These are phyloP conservation scores for Aromia moschata DNA, from an alignment of 2,888 invertebrate genomes.

Conservation along the genomic window DNA sequence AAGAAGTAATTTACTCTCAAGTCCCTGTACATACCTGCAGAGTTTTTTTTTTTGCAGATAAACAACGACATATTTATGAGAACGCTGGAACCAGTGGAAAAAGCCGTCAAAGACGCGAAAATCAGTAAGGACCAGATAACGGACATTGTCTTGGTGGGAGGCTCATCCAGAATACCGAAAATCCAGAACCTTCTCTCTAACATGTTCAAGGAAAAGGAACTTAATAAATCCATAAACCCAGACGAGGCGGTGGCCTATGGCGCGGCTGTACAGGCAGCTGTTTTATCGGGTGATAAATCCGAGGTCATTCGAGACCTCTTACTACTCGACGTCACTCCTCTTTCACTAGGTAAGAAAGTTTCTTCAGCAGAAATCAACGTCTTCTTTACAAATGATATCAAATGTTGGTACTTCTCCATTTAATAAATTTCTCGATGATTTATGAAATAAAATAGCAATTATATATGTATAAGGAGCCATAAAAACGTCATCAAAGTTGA, in stretches of 20 bases:
- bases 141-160: constrained; percentile 71
- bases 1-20: constrained; percentile 66
- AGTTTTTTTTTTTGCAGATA: constrained; percentile 48
- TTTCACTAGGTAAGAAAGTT: constrained; percentile 64
- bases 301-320: constrained; percentile 70
- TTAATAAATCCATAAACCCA: constrained; percentile 78
- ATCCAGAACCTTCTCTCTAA: constrained; percentile 70
- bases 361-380: no score
- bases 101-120: constrained; percentile 71
- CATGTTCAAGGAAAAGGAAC: constrained; percentile 66
- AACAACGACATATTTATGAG: constrained; percentile 71
- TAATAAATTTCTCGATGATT: no score
- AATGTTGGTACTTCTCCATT: no score
- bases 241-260: constrained; percentile 78
- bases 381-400: no score
- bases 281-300: constrained; percentile 68
- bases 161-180: constrained; percentile 76
- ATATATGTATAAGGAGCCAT: no score
- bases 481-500: no score
- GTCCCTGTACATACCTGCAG: not conserved
- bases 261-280: constrained; percentile 73
- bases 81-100: constrained; percentile 73
- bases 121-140: constrained; percentile 67
- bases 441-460: no score
- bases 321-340: constrained; percentile 71